Base-by-base conservation (phyloP, 1,140 invertebrate genomes). In the Olivierus martensii region DNA sequence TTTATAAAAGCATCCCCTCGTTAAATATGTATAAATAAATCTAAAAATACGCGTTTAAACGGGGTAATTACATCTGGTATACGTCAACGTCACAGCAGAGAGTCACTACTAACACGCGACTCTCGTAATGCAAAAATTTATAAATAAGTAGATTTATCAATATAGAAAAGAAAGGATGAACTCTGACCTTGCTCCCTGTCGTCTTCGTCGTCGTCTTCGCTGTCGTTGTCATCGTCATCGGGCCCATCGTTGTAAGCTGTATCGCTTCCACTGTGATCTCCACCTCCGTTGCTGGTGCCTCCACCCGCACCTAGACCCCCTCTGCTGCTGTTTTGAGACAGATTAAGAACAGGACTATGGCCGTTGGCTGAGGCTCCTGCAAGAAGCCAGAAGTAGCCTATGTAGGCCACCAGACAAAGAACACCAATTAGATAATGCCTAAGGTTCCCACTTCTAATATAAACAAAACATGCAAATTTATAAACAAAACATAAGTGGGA, bases 301-400 rank as follows among this genome's bases (percentile, higher is more conserved):
- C 61, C 60, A 12, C 55, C 46, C 38, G 59, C 51, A 65, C 71
- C 43, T 7, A 28, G n/a, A n/a, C 52, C 47, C 34, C 46, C 50
- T 35, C 56, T 12, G 38, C 56, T 78, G 46, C 83, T 83, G 28
- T 82, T 85, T 71, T 91, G 90, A 7, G 86, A 89, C 18, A 91
- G 71, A 69, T 91, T 91, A 56, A 91, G 69, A 41, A 90, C 86
- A 45, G 87, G 87, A 79, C 87, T 90, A 71, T 87, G 84, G 35
- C 84, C 84, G 65, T 83, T 85, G 46, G 85, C 83, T 41, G 85
- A 87, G 57, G 84, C 86, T 88, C 65, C 14, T 64, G 61, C 67
- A 55, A 59, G 51, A 64, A 60, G 56, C 58, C 46, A 52, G 49
- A 56, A 56, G 54, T 52, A 57, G 55, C 51, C 50, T 53, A 53